Percentiles rank a stretch among this genome's conserved stretches.
Evolutionary conservation across 2,113 vertebrate genomes (phyloP).

Genomic region (Phrynosoma blainvillii): DNA sequence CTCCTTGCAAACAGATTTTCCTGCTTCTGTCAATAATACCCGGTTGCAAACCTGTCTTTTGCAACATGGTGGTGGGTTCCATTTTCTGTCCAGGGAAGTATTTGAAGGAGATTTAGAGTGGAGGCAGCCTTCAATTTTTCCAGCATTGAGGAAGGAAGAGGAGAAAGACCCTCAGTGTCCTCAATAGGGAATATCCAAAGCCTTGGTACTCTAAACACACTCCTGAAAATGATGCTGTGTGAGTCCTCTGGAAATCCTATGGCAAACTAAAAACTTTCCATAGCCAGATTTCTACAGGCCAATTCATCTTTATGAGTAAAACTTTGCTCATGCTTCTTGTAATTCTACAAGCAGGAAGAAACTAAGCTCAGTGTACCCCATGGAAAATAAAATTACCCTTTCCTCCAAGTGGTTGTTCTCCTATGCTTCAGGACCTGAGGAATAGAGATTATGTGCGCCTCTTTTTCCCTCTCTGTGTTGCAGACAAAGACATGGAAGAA

Average conservation of each 20-base stretch:
- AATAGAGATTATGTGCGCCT: background rate
- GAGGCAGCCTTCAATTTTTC: background rate
- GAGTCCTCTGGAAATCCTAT: background rate
- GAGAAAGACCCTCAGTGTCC: background rate
- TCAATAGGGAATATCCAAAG: slow-evolving; percentile 7
- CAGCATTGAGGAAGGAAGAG: background rate
- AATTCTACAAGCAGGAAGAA: slow-evolving; percentile 37
- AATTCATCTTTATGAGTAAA: slow-evolving; percentile 34
- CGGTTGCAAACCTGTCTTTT: background rate
- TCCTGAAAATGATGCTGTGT: background rate
- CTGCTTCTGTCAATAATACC: background rate
- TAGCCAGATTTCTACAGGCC: background rate
- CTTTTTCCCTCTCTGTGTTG: background rate
- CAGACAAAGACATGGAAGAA: background rate
- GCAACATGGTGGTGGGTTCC: background rate
- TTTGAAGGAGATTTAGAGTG: background rate
- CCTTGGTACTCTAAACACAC: background rate
- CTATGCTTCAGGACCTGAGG: background rate
- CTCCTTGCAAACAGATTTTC: background rate
- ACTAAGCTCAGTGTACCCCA: slow-evolving; percentile 1
- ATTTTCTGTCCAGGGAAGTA: background rate
- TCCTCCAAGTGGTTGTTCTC: background rate
- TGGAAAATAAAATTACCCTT: background rate
- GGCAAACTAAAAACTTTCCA: background rate
- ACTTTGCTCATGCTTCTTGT: slow-evolving; percentile 25